Evolutionary conservation across 2,113 vertebrate genomes (phyloP).

Genomic region (Alethe castanea): DNA sequence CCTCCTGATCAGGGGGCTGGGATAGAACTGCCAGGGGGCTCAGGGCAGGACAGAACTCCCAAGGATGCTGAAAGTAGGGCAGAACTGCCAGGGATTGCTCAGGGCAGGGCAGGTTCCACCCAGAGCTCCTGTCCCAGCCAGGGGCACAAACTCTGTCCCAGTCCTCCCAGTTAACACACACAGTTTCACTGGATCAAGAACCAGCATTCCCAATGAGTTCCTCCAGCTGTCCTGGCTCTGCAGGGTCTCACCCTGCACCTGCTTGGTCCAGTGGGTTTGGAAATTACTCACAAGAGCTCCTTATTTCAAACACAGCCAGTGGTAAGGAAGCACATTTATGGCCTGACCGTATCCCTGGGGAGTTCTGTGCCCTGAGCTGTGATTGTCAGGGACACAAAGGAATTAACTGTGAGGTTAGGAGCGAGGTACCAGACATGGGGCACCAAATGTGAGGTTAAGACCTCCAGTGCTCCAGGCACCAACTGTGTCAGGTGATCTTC

Average conservation of each 20-base stretch:
- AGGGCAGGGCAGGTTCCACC: background rate
- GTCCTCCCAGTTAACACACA: background rate
- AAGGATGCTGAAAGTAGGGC: background rate
- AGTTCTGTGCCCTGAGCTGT: background rate
- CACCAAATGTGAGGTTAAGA: too few species aligned
- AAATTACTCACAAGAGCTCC: constrained; percentile 57
- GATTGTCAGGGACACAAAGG: background rate
- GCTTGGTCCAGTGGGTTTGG: constrained; percentile 48
- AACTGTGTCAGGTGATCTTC: too few species aligned
- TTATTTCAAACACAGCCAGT: constrained; percentile 59
- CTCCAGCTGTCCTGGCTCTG: background rate
- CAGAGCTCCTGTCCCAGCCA: background rate
- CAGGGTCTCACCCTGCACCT: background rate
- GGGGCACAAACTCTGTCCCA: background rate
- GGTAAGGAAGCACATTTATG: background rate
- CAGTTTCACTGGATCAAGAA: accelerated
- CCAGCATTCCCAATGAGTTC: accelerated
- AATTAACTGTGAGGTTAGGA: background rate
- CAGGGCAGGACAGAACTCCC: background rate
- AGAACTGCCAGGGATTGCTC: background rate
- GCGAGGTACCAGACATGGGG: too few species aligned
- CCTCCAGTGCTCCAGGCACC: too few species aligned
- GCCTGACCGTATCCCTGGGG: background rate
- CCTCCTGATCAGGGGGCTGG: background rate
- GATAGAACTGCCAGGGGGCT: background rate